Evolutionary conservation across 2,797 vertebrate species (phyloP).

Genomic region (Hozukius guyotensis): DNA sequence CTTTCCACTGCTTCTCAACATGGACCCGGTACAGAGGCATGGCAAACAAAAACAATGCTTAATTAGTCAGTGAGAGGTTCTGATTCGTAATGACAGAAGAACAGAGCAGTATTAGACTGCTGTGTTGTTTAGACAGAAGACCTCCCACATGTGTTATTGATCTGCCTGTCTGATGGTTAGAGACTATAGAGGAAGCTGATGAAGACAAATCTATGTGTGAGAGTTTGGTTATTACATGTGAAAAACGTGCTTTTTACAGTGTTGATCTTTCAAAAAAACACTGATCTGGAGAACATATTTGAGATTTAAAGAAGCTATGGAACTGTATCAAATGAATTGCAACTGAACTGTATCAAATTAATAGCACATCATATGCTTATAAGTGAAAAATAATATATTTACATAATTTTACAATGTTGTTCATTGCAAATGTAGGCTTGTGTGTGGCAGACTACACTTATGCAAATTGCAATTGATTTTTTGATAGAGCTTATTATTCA

Average conservation of each 20-base stretch:
- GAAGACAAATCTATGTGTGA: conserved; percentile 2
- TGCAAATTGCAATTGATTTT: conserved; percentile 36
- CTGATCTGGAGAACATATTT: neutral
- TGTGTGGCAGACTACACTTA: neutral
- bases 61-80: conserved; percentile 47
- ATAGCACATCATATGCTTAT: too few relatives aligned
- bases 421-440: neutral
- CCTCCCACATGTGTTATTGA: conserved; percentile 40
- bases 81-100: conserved; percentile 34
- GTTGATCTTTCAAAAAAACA: neutral
- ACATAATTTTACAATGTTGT: neutral
- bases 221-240: neutral
- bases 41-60: neutral
- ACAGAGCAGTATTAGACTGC: neutral
- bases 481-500: conserved; percentile 8
- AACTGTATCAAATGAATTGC: neutral
- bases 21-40: neutral
- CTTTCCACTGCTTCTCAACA: conserved; percentile 21
- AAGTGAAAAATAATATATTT: too few relatives aligned
- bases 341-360: neutral
- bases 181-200: conserved; percentile 28
- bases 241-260: neutral
- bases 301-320: neutral
- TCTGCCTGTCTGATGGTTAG: conserved; percentile 13
- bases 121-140: conserved; percentile 13